Base-by-base conservation (phyloP, 2,113 vertebrate genomes). In the Channa maculata region DNA sequence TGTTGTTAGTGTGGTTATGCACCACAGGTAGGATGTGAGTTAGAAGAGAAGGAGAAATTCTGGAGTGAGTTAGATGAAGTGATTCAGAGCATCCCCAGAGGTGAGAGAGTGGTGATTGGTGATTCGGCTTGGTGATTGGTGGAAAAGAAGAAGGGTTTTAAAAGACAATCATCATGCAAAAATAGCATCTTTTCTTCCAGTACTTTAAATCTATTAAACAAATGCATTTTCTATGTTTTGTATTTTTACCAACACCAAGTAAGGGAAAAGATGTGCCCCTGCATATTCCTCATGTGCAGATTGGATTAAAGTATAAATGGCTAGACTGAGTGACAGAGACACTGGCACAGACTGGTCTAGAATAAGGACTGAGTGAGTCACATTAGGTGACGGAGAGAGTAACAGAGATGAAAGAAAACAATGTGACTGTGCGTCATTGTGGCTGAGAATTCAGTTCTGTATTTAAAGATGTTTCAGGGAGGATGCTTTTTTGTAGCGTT, bases 321-420 rank as follows among this genome's bases (percentile, higher is more conserved):
- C 44, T 43, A 74, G 41, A 59, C 14, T 38, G 72, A 74, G 59
- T 24, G 70, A 53, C 12, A 44, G 62, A 52, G 63, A 64, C 39
- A 77, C 33, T 38, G 33, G 60, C 34, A 41, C 54, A 61, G 58
- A 70, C n/a, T 76, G 71, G 46, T 70, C 73, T 65, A 54, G 59
- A 63, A n/a, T n/a, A 49, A 51, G 55, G 36, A 71, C 12, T 14
- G 62, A 70, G 39, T 46, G 48, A 63, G 65, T 63, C 60, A 60
- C 43, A 62, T 48, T 2, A 41, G 79, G 44, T 34, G 66, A 67
- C 36, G 24, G 11, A 14, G 15, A 53, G 45, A 24, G 57, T 11
- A 14, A 62, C 24, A 4, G 24, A 24, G 24, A 3, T 14, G 38
- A 44, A 48, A 24, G 55, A 5, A 54, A 7, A 52, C 11, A 33